Evolutionary conservation across 1,140 invertebrate genomes (phyloP), one percentile per base, ranked within the genome.

Genomic region (Sarcophaga bullata): DNA sequence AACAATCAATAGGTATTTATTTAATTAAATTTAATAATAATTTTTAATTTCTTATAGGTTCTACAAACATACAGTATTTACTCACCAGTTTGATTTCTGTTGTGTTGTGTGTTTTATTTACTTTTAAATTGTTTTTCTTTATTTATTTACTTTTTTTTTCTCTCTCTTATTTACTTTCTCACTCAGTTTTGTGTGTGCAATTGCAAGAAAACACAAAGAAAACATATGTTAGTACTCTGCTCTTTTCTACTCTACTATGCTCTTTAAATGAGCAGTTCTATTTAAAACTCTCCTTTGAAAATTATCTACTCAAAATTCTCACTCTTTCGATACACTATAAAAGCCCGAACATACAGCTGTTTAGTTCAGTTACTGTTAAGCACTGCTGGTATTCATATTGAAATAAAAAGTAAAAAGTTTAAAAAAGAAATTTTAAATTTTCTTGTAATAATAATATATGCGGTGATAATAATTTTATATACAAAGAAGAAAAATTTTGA

Each of bases 381-480:
- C 75, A 78, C 75, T 78, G 75, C 75, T 78, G 75, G 50, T 78
- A 78, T 78, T 78, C 75, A 78, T 19, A 78, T 78, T 25, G 25
- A 50, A 78, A 50, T 17, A 72, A 72, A n/a, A 78, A 15, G 0
- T 52, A 50, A 50, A 50, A 52, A 78, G 25, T n/a, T 19, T 13
- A 78, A 49, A 9, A 46, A 13, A 78, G 11, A 75, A 47, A 75
- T 47, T 75, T 19, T 3, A 52, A 78, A 78, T 49, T 76, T n/a
- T 76, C 48, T 49, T 49, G n/a, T 47, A 47, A 17, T 17, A 76
- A 76, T 8, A 37, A 50, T 11, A 50, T 19, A 52, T 78, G 75
- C 75, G 75, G 75, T 78, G 75, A 78, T 78, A 78, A 78, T 50
- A 78, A 78, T 50, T 76, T 76, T 76, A 47, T 76, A 6, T 76